Evolutionary conservation across 2,888 invertebrate species (phyloP).

Genomic region (Peribatodes rhomboidaria): DNA sequence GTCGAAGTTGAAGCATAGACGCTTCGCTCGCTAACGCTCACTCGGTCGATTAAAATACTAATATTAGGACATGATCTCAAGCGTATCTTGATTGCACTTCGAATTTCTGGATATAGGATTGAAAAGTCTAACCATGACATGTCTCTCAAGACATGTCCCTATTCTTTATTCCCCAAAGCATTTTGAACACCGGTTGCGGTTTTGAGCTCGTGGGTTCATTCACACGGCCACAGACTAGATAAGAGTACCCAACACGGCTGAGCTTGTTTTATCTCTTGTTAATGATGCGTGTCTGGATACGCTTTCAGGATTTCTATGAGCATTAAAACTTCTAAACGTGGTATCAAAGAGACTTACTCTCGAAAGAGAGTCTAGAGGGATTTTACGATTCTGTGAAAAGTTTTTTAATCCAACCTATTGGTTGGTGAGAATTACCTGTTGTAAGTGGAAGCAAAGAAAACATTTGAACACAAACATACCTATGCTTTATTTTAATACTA

Average conservation of each 20-base stretch:
- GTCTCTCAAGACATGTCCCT: background rate
- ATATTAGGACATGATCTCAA: too few relatives aligned
- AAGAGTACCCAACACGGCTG: background rate
- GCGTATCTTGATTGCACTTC: too few relatives aligned
- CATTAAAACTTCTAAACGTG: background rate
- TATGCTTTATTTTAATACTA: too few relatives aligned
- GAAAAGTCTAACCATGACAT: background rate
- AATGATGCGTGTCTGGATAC: conserved; percentile 16
- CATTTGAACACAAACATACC: too few relatives aligned
- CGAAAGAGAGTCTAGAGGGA: background rate
- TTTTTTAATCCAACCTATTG: too few relatives aligned
- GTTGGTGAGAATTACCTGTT: too few relatives aligned
- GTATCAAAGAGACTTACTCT: background rate
- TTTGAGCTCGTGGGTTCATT: conserved; percentile 10
- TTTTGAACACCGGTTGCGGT: conserved; percentile 3
- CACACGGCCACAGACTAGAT: conserved; percentile 5
- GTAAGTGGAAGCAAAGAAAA: too few relatives aligned
- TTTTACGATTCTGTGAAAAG: background rate
- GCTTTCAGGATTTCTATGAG: conserved; percentile 9
- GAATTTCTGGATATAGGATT: too few relatives aligned
- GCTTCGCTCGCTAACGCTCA: too few relatives aligned
- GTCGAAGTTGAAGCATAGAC: too few relatives aligned
- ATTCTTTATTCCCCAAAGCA: background rate
- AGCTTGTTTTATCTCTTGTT: conserved; percentile 20
- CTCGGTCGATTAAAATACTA: too few relatives aligned